Evolutionary conservation across 2,888 invertebrate species (phyloP).

Genomic region (Eupithecia vulgata): DNA sequence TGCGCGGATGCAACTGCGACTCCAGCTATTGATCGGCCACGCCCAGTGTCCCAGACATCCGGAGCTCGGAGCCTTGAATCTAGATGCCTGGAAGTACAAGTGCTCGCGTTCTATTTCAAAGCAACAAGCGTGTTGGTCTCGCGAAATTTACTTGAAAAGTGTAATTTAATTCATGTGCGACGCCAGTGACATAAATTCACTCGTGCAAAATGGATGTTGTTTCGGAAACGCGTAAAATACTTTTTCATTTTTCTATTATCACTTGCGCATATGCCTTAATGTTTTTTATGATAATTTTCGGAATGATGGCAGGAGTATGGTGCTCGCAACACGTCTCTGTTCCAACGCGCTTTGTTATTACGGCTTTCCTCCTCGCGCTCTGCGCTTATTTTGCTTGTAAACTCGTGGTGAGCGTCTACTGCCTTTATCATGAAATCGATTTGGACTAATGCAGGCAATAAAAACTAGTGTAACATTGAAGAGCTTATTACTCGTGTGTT

Average conservation of each 20-base stretch:
- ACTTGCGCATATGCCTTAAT: neutral
- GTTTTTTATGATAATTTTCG: neutral
- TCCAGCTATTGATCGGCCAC: neutral
- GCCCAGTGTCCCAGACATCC: neutral
- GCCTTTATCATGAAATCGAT: neutral
- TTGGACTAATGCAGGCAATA: neutral
- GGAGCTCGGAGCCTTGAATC: neutral
- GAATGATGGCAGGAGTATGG: neutral
- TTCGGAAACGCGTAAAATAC: neutral
- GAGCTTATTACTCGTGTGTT: neutral
- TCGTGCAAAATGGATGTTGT: neutral
- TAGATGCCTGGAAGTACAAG: neutral
- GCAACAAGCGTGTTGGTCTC: neutral
- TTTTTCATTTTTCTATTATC: neutral
- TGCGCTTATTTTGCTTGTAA: neutral
- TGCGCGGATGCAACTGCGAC: slow-evolving; percentile 3
- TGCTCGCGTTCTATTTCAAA: neutral
- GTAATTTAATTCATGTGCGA: neutral
- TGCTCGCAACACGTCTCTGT: neutral
- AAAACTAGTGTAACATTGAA: neutral
- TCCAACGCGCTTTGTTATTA: neutral
- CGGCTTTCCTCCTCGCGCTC: neutral
- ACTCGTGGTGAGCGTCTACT: neutral
- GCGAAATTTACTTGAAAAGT: neutral
- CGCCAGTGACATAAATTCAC: neutral